Base-by-base conservation (phyloP, 30 jellyfish, hydroid and myxozoan species). In the Aurelia sp. region DNA sequence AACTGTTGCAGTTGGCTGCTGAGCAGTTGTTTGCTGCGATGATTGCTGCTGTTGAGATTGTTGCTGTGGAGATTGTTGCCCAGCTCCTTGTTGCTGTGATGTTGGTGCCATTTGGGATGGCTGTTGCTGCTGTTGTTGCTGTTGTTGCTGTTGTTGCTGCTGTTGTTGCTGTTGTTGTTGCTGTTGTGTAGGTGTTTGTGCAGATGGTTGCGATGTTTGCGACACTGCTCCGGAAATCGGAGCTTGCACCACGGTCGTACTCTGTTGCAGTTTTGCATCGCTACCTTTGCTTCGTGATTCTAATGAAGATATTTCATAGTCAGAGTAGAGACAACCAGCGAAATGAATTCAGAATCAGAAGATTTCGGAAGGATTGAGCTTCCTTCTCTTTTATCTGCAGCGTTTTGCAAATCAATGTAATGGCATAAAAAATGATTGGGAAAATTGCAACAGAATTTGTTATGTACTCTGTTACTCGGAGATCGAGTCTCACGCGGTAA, bases 41-140 rank as follows among this genome's bases (percentile, higher is more conserved):
- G 17, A 68, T 44, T 83, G 81, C 66, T 65, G 47, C 38, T 65
- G 82, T 61, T 64, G 82, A 74, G 17, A 74, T 20, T 72, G 83
- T 15, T 58, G 57, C 13, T 15, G 48, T 17, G 60, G 67, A 12
- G 74, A 27, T 31, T 48, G 66, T 8, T 24, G 67, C 35, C 41
- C 60, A 68, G 58, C 70, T 18, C 0, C 22, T 44, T 13, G 91
- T 63, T 53, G 85, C 53, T 74, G 71, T 24, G 77, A 38, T 33
- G 27, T 27, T 59, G 58, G 7, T 82, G 47, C 20, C 58, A 50
- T 60, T 51, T 66, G 84, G 4, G 18, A 16, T 2, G 88, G 48
- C 53, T 41, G 44, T 31, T 24, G 52, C 15, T 18, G 50, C 33
- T 80, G 73, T 19, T 30, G 50, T 13, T 30, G 65, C 4, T 16